phyloP scores from a whole-genome alignment of 2,888 invertebrate genomes.

The Conistra vaccinii region DNA sequence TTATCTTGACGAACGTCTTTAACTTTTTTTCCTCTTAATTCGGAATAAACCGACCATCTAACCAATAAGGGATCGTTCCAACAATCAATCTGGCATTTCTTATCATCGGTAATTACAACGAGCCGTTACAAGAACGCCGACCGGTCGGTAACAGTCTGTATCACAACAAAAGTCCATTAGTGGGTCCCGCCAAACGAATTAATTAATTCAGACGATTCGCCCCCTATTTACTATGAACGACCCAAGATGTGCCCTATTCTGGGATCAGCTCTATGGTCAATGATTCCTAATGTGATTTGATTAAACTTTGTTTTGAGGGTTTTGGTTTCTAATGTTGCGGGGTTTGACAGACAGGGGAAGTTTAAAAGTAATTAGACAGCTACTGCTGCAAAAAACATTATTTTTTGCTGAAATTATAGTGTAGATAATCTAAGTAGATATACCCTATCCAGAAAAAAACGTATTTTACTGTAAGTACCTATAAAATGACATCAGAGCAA shows the following conservation, averaged over 20 bases:
- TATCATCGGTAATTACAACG: constrained; percentile 61
- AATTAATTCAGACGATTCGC: constrained; percentile 79
- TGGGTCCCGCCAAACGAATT: constrained; percentile 72
- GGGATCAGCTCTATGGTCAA: constrained; percentile 62
- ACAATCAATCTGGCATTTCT: constrained; percentile 58
- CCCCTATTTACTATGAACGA: constrained; percentile 65
- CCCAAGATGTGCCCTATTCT: constrained; percentile 56
- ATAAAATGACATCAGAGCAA: not conserved
- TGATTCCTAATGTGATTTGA: constrained; percentile 61
- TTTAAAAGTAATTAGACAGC: constrained; percentile 8
- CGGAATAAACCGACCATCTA: constrained; percentile 10
- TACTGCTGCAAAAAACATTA: not conserved
- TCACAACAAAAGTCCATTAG: constrained; percentile 84
- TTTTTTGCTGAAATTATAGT: not conserved
- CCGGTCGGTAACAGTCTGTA: constrained; percentile 67
- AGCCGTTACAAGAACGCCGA: constrained; percentile 52
- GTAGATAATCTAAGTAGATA: not conserved
- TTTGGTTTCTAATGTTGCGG: not conserved
- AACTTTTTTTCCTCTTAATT: constrained; percentile 25
- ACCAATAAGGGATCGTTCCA: constrained; percentile 21
- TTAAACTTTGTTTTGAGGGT: constrained; percentile 46
- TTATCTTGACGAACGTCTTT: not conserved
- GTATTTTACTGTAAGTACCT: not conserved
- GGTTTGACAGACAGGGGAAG: not conserved
- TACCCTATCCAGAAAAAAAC: not conserved